Evolutionary conservation across 2,888 invertebrate genomes (phyloP).

Genomic region (Leptinotarsa peninsularis): DNA sequence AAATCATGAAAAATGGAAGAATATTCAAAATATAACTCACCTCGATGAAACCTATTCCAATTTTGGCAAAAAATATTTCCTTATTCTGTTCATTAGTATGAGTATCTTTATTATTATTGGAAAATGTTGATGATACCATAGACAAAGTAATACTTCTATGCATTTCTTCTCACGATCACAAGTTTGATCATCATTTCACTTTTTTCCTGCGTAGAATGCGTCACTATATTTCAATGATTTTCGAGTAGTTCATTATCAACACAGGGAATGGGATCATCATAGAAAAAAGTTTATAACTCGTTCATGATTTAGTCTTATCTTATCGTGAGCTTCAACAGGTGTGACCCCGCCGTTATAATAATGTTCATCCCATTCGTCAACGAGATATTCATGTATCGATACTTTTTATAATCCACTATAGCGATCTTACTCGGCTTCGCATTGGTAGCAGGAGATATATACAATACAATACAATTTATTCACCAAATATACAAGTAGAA

Average conservation of each 20-base stretch:
- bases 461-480: no score
- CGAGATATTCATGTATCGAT: slow-evolving; percentile 1
- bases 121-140: slow-evolving; percentile 42
- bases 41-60: slow-evolving; percentile 49
- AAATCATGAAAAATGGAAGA: neutral
- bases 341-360: neutral
- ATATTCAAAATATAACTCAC: slow-evolving; percentile 38
- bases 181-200: neutral
- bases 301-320: neutral
- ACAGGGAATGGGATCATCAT: slow-evolving; percentile 7
- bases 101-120: slow-evolving; percentile 29
- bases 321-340: neutral
- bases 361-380: neutral
- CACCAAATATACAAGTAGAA: no score
- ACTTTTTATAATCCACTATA: neutral
- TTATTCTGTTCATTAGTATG: slow-evolving; percentile 29
- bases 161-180: slow-evolving; percentile 23
- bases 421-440: neutral
- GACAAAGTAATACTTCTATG: slow-evolving; percentile 38
- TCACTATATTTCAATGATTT: neutral
- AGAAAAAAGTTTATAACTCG: slow-evolving; percentile 11
- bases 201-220: neutral
- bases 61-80: slow-evolving; percentile 42
- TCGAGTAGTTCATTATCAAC: neutral
- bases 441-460: neutral